A percentile compares a stretch with the other conserved stretches of the same genome.
These are phyloP conservation scores for Morphnarchus princeps DNA, from an alignment of 2,113 vertebrate species.

Conservation along the genomic window DNA sequence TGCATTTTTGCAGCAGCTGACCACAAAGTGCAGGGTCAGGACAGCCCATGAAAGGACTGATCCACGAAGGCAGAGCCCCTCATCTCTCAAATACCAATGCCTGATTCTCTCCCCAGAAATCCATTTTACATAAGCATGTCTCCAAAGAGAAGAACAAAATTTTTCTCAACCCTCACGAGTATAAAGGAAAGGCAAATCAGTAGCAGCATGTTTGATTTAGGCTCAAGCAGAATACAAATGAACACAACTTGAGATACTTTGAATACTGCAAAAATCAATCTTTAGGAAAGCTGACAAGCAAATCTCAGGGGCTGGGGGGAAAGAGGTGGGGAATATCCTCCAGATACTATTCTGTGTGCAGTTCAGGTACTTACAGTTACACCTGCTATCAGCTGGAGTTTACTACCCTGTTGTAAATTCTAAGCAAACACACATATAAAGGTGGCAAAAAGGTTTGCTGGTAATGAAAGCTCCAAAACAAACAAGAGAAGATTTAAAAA, in stretches of 20 bases:
- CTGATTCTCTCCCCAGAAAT: not conserved
- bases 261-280: not conserved
- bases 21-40: not conserved
- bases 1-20: not conserved
- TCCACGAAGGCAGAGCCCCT: not conserved
- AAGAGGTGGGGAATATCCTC: accelerated
- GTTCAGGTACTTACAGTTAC: not conserved
- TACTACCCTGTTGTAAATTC: not conserved
- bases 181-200: not conserved
- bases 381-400: not conserved
- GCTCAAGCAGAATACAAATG: not conserved
- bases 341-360: not conserved
- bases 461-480: not conserved
- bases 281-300: not conserved
- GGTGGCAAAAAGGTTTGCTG: not conserved
- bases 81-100: not conserved
- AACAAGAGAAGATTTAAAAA: not conserved
- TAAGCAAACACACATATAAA: not conserved
- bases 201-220: not conserved
- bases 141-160: not conserved
- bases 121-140: accelerated
- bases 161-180: not conserved
- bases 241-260: not conserved
- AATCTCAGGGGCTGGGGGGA: too few species aligned
- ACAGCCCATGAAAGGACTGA: not conserved